Evolutionary conservation across 2,113 vertebrate genomes (phyloP).

Genomic region (Zosterops borbonicus): DNA sequence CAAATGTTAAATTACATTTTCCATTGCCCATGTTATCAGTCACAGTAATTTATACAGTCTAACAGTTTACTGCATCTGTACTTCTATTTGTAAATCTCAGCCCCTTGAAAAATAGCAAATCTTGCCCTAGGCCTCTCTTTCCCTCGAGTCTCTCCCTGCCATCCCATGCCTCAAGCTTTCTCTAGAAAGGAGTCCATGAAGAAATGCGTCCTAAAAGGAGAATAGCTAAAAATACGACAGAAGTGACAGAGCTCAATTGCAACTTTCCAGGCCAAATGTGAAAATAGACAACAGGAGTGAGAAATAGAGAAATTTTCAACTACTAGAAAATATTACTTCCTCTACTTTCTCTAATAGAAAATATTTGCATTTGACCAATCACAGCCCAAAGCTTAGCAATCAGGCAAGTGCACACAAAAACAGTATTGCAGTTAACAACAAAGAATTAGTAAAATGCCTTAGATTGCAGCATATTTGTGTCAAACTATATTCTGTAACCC

Average conservation of each 20-base stretch:
- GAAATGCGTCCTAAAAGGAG: accelerated
- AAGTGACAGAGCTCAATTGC: neutral
- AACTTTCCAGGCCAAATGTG: neutral
- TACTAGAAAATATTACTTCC: neutral
- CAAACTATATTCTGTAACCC: neutral
- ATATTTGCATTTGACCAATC: neutral
- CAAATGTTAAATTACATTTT: neutral
- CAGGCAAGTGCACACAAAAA: neutral
- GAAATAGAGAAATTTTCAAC: neutral
- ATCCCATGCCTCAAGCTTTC: neutral
- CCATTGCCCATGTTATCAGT: neutral
- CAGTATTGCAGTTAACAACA: neutral
- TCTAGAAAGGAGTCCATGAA: neutral
- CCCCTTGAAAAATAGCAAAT: neutral
- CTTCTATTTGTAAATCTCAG: neutral
- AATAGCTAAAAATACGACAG: neutral
- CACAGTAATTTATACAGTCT: neutral
- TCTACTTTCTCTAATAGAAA: neutral
- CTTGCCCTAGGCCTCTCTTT: neutral
- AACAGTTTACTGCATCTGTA: neutral
- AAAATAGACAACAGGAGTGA: neutral
- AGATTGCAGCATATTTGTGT: neutral
- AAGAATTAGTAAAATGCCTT: neutral
- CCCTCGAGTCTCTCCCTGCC: neutral
- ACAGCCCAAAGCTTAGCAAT: neutral